Base-by-base conservation (phyloP, 2,888 invertebrate species). In the Crocallis elinguaria region DNA sequence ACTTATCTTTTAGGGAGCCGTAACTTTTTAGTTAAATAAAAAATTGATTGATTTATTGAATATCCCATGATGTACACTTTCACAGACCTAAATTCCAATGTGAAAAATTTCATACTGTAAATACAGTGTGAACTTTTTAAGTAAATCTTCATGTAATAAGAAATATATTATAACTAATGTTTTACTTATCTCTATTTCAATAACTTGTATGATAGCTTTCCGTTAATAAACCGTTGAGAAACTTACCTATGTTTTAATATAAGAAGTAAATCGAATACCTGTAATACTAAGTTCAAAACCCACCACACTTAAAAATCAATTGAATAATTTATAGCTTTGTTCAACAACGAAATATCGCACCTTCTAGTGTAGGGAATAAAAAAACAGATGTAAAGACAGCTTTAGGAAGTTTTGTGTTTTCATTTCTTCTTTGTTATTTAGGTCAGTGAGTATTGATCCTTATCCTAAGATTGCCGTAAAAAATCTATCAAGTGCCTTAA, bases 401-500 rank as follows among this genome's bases (percentile, higher is more conserved):
- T n/a, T n/a, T n/a, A n/a, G n/a, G n/a, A n/a, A n/a, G n/a, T n/a
- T 23, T 23, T 5, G 23, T 8, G 8, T 5, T 7, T 7, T 23
- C 7, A 2, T 6, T 1, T 23, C 23, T 6, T 23, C 1, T 25
- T 25, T 7, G 25, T 25, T 2, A 9, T 2, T 25, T 17, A 33
- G 17, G 3, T 3, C 6, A 0, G 42, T 42, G 32, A 3, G 25
- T 44, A 17, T 43, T 25, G 23, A 43, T 1, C 32, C 3, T 21
- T 21, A 23, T 1, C 11, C 36, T 33, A 19, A 38, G 25, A 17
- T 44, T 35, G 41, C 29, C 8, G 14, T 44, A 44, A 58, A 58
- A 51, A 51, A 51, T 45, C 48, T 49, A 49, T 45, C 46, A 45
- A 38, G 41, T 41, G 27, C 13, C 21, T 38, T 68, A 61, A 74